phyloP scores from a whole-genome alignment of 2,113 vertebrate genomes.

The Leptodactylus fuscus region DNA sequence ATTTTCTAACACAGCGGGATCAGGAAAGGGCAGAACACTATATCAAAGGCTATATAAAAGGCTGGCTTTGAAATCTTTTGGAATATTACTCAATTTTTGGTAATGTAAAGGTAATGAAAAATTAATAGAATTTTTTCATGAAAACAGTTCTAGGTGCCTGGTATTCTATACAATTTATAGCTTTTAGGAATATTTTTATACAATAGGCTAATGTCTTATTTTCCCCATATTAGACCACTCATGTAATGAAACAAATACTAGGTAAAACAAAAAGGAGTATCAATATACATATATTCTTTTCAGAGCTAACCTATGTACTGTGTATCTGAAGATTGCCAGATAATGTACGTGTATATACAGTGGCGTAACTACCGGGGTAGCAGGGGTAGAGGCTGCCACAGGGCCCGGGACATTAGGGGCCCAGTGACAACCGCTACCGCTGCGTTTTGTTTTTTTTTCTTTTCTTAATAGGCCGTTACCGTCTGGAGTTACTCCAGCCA shows the following conservation, averaged over 20 bases:
- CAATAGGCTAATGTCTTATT: background rate
- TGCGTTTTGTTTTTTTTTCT: too few species aligned
- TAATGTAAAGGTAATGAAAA: conserved; percentile 9
- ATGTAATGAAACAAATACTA: background rate
- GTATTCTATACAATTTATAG: background rate
- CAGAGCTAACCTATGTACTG: too few species aligned
- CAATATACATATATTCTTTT: background rate
- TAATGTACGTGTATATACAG: too few species aligned
- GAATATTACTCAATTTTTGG: conserved; percentile 18
- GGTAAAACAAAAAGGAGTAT: too few species aligned
- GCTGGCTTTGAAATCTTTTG: conserved; percentile 4
- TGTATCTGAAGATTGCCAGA: too few species aligned
- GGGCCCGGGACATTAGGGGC: too few species aligned
- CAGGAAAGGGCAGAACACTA: background rate
- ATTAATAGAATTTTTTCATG: background rate
- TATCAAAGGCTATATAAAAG: conserved; percentile 18
- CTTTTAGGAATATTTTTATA: background rate
- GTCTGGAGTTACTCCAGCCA: too few species aligned
- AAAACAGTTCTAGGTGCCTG: conserved; percentile 1
- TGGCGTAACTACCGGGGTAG: too few species aligned
- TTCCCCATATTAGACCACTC: background rate
- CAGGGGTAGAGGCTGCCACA: too few species aligned
- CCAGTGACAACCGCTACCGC: too few species aligned
- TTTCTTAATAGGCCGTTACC: too few species aligned
- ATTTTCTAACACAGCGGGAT: conserved; percentile 8